Conservation (phyloP, 2,888 invertebrate genomes). For the Nymphalis c-album region DNA sequence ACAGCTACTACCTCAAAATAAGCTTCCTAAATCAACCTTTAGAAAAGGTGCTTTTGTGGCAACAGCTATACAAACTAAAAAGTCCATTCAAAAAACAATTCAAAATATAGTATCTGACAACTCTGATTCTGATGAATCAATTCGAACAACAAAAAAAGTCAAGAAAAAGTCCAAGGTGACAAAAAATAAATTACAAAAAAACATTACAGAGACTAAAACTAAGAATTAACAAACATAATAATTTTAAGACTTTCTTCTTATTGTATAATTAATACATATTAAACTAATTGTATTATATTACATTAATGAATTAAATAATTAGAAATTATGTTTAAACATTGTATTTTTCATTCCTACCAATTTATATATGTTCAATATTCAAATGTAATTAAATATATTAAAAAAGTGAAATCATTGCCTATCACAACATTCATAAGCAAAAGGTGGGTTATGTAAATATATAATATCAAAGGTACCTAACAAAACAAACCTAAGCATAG, state of each 20-base stretch:
- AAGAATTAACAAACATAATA: conserved; percentile 39
- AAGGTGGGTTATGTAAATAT: too few species aligned
- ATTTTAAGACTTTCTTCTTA: neutral
- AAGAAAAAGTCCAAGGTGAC: conserved; percentile 72
- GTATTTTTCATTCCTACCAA: too few species aligned
- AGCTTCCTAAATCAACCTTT: conserved; percentile 74
- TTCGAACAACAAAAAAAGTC: conserved; percentile 63
- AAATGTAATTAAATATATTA: too few species aligned
- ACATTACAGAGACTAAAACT: conserved; percentile 56
- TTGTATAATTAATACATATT: neutral
- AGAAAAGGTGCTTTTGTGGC: conserved; percentile 83
- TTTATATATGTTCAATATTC: too few species aligned
- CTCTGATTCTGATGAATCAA: conserved; percentile 74
- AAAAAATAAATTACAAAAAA: conserved; percentile 60
- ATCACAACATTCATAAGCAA: too few species aligned
- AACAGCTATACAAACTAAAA: conserved; percentile 77
- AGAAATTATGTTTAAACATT: too few species aligned
- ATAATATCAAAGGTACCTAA: too few species aligned
- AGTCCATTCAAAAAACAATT: conserved; percentile 53
- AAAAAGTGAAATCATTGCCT: too few species aligned
- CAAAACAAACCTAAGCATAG: too few species aligned
- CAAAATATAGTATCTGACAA: conserved; percentile 57
- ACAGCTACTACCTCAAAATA: conserved; percentile 49
- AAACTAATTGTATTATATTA: too few species aligned
- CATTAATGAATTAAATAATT: too few species aligned